A percentile compares a stretch with the other conserved stretches of the same genome.
phyloP scores from a whole-genome alignment of 2,113 vertebrate genomes.

The Chloebia gouldiae region DNA sequence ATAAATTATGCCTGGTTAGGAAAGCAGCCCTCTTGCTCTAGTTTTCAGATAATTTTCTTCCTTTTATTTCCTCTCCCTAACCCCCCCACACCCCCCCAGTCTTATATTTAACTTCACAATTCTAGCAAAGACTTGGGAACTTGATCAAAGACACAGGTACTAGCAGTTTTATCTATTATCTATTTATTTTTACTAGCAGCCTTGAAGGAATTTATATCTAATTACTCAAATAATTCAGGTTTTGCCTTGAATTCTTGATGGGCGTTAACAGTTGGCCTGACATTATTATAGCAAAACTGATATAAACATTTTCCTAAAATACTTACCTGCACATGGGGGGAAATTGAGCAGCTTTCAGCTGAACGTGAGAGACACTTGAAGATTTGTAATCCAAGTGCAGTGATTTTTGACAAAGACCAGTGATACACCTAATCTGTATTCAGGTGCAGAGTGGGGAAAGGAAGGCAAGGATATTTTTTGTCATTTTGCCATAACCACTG shows the following conservation, averaged over 20 bases:
- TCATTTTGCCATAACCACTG: neutral
- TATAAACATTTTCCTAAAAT: neutral
- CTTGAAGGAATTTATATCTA: neutral
- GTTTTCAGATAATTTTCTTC: neutral
- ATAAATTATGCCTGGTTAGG: neutral
- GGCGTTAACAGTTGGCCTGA: neutral
- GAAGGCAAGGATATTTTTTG: neutral
- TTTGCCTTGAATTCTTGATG: neutral
- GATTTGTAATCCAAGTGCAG: neutral
- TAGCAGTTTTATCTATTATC: neutral
- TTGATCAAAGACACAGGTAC: neutral
- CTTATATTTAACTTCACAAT: neutral
- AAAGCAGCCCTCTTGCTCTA: neutral
- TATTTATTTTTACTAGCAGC: neutral
- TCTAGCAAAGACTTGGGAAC: neutral
- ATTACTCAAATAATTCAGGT: neutral
- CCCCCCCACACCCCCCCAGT: accelerated
- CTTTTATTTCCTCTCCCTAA: accelerated
- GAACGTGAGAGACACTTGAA: neutral
- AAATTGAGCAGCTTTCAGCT: neutral
- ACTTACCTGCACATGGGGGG: neutral
- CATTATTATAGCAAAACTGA: neutral
- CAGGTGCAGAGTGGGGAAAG: neutral
- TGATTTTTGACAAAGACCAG: neutral
- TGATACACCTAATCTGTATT: neutral